phyloP scores from a whole-genome alignment of 1,140 invertebrate species.

The Neodiprion lecontei region DNA sequence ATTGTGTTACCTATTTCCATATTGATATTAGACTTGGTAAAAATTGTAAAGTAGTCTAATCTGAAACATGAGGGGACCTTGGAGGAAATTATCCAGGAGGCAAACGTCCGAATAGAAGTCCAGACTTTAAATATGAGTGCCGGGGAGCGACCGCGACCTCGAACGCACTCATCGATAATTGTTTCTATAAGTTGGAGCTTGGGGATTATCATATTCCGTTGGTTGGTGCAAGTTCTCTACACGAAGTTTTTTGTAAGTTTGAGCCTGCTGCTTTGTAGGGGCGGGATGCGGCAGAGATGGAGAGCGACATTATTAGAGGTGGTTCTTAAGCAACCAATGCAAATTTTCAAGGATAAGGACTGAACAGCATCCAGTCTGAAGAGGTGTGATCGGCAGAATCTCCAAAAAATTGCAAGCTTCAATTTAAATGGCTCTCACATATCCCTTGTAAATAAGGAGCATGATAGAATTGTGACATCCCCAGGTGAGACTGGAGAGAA shows the following conservation, averaged over 20 bases:
- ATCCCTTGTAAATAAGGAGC: constrained; percentile 28
- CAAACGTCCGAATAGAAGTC: neutral
- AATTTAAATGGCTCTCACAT: constrained; percentile 30
- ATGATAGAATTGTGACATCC: constrained; percentile 21
- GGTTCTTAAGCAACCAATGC: constrained; percentile 8
- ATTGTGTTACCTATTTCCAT: neutral
- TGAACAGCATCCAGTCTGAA: neutral
- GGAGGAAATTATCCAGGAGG: neutral
- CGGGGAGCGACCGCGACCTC: neutral
- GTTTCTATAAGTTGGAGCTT: neutral
- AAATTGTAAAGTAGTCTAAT: neutral
- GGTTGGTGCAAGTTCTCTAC: neutral
- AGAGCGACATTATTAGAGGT: neutral
- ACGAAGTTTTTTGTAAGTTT: neutral
- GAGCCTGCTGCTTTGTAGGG: neutral
- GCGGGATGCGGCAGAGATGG: neutral
- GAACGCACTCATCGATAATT: too few species aligned
- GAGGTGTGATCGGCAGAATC: neutral
- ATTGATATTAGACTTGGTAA: neutral
- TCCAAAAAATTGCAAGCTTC: constrained; percentile 12
- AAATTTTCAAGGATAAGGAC: neutral
- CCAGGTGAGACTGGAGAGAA: constrained; percentile 20
- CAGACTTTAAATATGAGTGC: neutral
- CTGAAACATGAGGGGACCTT: neutral
- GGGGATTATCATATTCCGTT: neutral